Conservation (phyloP, 2,113 vertebrate species). For the Blennius ocellaris region DNA sequence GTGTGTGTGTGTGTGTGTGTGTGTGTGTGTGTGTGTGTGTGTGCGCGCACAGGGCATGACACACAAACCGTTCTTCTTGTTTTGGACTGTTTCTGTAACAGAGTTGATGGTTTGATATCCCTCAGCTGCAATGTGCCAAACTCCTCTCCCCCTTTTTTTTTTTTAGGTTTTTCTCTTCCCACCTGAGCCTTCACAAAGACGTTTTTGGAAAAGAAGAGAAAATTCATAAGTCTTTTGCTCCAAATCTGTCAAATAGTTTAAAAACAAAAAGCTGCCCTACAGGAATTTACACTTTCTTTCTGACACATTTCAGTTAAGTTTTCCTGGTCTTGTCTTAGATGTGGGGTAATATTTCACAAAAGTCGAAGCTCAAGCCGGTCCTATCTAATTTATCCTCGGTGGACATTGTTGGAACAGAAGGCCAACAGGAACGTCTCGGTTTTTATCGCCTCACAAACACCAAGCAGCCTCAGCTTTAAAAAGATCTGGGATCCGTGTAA, state of each 20-base stretch:
- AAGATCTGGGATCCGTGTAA: constrained; percentile 35
- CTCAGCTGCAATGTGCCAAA: constrained; percentile 19
- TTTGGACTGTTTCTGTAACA: neutral
- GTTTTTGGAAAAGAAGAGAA: neutral
- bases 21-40: neutral
- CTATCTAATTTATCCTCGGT: constrained; percentile 13
- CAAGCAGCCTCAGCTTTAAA: constrained; percentile 21
- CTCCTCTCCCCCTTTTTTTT: neutral
- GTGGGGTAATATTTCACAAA: neutral
- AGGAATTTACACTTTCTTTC: neutral
- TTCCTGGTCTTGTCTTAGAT: neutral
- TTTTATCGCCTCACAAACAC: constrained; percentile 13
- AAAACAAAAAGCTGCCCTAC: neutral
- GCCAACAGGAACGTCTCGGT: constrained; percentile 11
- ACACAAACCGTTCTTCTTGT: neutral
- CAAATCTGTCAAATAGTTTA: neutral
- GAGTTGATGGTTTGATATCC: neutral
- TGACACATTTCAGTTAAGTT: neutral
- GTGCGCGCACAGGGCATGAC: constrained; percentile 12
- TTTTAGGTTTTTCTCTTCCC: neutral
- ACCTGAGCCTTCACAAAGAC: neutral
- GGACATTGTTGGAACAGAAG: constrained; percentile 10
- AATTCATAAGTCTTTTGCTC: neutral
- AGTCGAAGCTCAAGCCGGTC: neutral
- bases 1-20: neutral